Base-by-base conservation (phyloP, 2,888 invertebrate genomes). In the Eubasilissa splendida region DNA sequence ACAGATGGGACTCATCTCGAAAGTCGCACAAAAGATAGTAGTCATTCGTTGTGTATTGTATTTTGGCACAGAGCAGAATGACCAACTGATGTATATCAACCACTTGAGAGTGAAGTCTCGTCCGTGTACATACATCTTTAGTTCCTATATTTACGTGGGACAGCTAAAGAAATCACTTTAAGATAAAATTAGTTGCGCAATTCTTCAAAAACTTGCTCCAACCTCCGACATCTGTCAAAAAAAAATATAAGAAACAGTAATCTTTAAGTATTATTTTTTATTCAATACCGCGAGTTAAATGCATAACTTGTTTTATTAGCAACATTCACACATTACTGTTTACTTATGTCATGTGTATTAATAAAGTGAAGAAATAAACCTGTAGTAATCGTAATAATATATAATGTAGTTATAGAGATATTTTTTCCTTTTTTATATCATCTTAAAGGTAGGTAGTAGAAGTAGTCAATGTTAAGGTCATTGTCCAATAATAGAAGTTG, bases 391-490 rank as follows among this genome's bases (percentile, higher is more conserved):
- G 31, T 50, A 22, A 22, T 22, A 22, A 22, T 22, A 22, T 22
- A 68, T 68, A 14, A 50, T n/a, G 10, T 68, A n/a, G 22, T 22
- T 70, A 70, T n/a, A 33, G 10, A 73, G 56, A 73, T 42, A 73
- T 22, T 56, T 42, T 42, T 42, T 42, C 42, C 42, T 42, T 42
- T 42, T 42, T 42, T 42, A 7, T 42, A 7, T 8, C 33, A 73
- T 42, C 31, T 12, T 31, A 73, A 31, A 73, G 5, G 33, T 58
- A 33, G 8, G 0, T 1, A 58, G 14, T 68, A 11, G 50, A 7
- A 50, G 9, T 56, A 73, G 71, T 22, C n/a, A 73, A 73, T 73
- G 56, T 70, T 70, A 73, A 73, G 56, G 71, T 73, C 58, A 56
- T 42, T 58, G 5, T 53, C 14, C 70, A 70, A 70, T 33, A 71